Conservation (phyloP, 2,113 vertebrate species). For the Carassius carassius region DNA sequence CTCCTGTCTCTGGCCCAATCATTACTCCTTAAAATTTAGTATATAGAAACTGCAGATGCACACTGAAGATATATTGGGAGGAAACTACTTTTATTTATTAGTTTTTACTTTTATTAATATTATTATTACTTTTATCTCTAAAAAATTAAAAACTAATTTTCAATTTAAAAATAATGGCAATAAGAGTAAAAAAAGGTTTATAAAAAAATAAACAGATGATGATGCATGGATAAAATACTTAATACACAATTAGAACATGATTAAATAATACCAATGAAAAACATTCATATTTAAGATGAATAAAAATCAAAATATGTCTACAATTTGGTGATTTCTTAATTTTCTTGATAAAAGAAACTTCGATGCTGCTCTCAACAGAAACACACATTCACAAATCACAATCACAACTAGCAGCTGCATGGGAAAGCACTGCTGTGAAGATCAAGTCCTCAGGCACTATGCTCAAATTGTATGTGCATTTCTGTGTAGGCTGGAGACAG, state of each 20-base stretch:
- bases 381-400: not conserved
- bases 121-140: not conserved
- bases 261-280: no score
- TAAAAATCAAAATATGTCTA: no score
- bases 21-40: not conserved
- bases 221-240: not conserved
- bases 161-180: not conserved
- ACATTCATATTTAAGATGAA: no score
- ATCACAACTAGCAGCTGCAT: not conserved
- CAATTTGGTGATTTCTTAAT: no score
- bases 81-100: no score
- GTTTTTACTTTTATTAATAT: no score
- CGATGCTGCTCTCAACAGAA: not conserved
- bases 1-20: not conserved
- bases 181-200: no score
- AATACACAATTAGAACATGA: no score
- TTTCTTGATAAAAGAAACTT: not conserved
- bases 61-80: not conserved
- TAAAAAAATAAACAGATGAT: not conserved
- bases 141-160: not conserved
- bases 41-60: not conserved
- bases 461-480: not conserved
- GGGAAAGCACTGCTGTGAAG: not conserved
- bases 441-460: not conserved
- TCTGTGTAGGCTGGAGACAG: not conserved